Percentiles rank a stretch among this genome's conserved stretches.
Evolutionary conservation across 2,113 vertebrate species (phyloP).

Genomic region (Madoqua kirkii): DNA sequence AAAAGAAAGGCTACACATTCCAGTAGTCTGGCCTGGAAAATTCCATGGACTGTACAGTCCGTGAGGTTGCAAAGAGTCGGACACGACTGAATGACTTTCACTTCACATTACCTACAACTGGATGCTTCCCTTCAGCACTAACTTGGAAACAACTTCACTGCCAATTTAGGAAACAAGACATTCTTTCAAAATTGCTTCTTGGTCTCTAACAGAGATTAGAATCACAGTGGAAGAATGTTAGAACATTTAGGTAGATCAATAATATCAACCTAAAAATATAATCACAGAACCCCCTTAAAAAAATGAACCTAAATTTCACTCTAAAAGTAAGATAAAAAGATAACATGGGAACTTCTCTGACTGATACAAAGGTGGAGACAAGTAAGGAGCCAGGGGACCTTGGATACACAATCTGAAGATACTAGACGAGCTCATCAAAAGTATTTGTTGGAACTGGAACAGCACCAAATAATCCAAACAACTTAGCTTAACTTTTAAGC

Average conservation of each 20-base stretch:
- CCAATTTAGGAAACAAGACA: neutral
- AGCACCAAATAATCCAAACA: neutral
- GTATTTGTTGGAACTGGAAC: neutral
- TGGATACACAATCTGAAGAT: neutral
- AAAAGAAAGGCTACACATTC: neutral
- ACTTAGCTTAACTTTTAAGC: neutral
- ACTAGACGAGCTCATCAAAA: neutral
- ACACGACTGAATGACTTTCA: neutral
- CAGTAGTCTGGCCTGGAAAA: neutral
- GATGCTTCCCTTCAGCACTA: neutral
- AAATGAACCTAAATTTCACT: neutral
- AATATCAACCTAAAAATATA: neutral
- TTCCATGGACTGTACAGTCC: neutral
- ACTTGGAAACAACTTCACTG: neutral
- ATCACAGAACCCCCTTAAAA: neutral
- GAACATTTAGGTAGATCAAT: neutral
- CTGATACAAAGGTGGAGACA: neutral
- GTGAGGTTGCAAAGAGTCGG: neutral
- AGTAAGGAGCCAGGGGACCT: neutral
- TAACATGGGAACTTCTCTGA: neutral
- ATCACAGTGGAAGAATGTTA: neutral
- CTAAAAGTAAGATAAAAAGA: neutral
- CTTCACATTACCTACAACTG: neutral
- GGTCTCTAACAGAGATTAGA: neutral
- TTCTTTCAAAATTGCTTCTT: conserved; percentile 23